These are phyloP conservation scores for Orthosia gothica DNA, from an alignment of 2,888 invertebrate species.

Conservation along the genomic window DNA sequence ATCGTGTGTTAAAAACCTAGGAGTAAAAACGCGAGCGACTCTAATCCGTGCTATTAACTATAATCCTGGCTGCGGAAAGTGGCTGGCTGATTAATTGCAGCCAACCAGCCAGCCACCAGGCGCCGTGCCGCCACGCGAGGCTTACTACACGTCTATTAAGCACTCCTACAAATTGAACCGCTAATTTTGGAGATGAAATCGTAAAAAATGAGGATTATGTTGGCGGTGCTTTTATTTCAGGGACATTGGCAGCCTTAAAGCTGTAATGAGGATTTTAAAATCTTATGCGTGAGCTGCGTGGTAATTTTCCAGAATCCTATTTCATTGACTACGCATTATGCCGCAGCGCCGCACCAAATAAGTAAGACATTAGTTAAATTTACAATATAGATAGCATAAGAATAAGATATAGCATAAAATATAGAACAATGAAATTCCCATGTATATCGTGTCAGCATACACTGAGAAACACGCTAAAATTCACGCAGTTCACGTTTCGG, in stretches of 20 bases:
- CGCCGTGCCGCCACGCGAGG: conserved; percentile 45
- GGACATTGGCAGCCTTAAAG: background rate
- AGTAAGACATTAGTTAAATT: background rate
- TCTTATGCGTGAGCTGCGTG: too few relatives aligned
- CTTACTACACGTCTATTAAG: conserved; percentile 52
- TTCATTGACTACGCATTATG: background rate
- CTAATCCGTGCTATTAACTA: conserved; percentile 81
- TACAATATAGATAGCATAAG: too few relatives aligned
- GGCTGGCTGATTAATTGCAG: conserved; percentile 81
- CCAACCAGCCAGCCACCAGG: conserved; percentile 37
- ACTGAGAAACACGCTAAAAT: conserved; percentile 38
- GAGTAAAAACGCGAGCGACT: conserved; percentile 72
- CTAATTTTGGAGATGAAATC: conserved; percentile 41
- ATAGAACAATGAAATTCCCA: conserved; percentile 7
- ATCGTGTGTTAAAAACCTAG: conserved; percentile 76
- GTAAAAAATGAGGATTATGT: conserved; percentile 15
- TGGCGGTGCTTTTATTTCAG: background rate
- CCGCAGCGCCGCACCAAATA: background rate
- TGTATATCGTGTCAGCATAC: conserved; percentile 5
- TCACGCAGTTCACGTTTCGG: conserved; percentile 36
- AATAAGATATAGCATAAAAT: too few relatives aligned
- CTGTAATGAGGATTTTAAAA: background rate
- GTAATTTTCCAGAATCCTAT: background rate
- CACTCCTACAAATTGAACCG: conserved; percentile 54
- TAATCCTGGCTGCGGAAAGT: conserved; percentile 77